Conservation (phyloP, 2,113 vertebrate genomes). For the Miniopterus natalensis region DNA sequence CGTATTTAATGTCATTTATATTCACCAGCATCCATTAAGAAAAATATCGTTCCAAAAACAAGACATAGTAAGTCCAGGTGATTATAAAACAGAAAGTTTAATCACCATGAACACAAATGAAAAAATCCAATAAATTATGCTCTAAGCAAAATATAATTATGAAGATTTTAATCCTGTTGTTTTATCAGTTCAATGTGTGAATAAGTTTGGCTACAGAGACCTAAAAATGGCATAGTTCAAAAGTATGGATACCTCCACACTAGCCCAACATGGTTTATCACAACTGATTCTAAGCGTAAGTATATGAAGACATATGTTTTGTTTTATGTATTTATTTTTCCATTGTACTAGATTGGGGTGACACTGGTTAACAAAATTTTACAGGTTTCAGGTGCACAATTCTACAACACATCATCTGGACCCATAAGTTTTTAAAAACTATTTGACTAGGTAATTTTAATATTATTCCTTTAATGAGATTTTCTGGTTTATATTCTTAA, state of each 20-base stretch:
- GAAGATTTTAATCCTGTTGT: not conserved
- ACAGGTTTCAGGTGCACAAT: not conserved
- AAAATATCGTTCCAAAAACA: not conserved
- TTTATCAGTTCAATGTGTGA: not conserved
- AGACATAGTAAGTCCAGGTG: not conserved
- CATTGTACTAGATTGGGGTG: not conserved
- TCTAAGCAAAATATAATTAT: not conserved
- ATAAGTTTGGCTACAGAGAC: not conserved
- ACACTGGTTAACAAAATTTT: not conserved
- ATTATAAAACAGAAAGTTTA: not conserved
- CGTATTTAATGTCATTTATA: not conserved
- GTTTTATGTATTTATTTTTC: not conserved
- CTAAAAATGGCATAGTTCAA: not conserved
- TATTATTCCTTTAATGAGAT: not conserved
- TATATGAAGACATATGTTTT: not conserved
- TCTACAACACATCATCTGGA: not conserved
- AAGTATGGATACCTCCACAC: not conserved
- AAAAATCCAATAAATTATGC: not conserved
- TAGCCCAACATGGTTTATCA: not conserved
- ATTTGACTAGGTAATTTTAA: not conserved
- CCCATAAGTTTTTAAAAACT: not conserved
- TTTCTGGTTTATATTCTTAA: not conserved
- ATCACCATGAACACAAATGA: not conserved
- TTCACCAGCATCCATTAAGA: not conserved
- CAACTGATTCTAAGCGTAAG: not conserved